Evolutionary conservation across 2,888 invertebrate genomes (phyloP).

Genomic region (Nomada goodeniana): DNA sequence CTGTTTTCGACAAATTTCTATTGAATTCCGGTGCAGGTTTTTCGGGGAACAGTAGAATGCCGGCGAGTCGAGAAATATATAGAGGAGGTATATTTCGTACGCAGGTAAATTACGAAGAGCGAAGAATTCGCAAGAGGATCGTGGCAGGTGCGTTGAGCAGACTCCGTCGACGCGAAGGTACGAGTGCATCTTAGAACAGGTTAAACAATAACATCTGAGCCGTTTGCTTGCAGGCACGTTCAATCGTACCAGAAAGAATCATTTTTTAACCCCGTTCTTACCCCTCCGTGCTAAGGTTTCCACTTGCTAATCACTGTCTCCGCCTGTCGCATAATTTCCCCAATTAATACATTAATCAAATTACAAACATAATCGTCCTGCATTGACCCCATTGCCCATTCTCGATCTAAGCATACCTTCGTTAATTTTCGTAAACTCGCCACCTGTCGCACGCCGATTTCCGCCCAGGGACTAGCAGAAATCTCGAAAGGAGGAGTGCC

Average conservation of each 20-base stretch:
- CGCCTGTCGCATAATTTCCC: no score
- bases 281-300: not conserved
- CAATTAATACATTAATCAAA: not conserved
- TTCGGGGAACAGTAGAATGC: not conserved
- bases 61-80: not conserved
- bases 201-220: conserved; percentile 45
- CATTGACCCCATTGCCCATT: not conserved
- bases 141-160: conserved; percentile 66
- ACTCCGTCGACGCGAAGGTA: conserved; percentile 52
- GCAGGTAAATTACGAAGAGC: conserved; percentile 3
- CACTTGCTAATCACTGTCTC: no score
- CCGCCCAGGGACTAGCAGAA: not conserved
- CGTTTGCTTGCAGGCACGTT: conserved; percentile 13
- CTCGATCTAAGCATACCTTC: conserved; percentile 1
- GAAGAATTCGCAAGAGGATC: conserved; percentile 39
- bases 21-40: not conserved
- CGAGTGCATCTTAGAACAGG: conserved; percentile 36
- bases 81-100: no score
- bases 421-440: not conserved
- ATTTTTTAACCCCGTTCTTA: not conserved
- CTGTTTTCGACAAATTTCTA: not conserved
- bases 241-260: conserved; percentile 1
- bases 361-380: not conserved
- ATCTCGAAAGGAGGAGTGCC: conserved; percentile 31
- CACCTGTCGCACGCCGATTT: not conserved